Conservation (phyloP, 2,113 vertebrate genomes). For the Pachyramphus minor region DNA sequence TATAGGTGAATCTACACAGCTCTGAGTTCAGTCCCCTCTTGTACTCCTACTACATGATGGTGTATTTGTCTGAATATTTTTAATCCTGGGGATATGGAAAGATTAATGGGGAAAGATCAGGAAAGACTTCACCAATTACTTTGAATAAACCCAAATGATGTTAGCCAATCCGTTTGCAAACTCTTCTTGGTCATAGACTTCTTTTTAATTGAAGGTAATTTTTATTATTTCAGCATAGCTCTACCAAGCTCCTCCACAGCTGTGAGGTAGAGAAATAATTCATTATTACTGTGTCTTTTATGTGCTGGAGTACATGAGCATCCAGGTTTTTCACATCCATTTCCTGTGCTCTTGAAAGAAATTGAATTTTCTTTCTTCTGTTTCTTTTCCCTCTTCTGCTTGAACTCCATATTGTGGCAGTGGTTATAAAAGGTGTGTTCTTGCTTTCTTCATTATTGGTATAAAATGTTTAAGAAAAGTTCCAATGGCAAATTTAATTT, state of each 20-base stretch:
- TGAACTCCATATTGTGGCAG: neutral
- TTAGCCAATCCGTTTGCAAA: neutral
- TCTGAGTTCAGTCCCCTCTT: neutral
- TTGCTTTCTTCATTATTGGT: neutral
- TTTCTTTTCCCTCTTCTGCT: neutral
- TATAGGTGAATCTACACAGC: neutral
- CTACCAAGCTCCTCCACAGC: neutral
- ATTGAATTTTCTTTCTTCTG: neutral
- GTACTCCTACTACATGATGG: neutral
- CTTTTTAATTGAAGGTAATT: neutral
- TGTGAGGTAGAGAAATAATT: neutral
- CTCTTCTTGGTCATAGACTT: neutral
- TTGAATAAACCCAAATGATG: neutral
- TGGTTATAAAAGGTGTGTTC: neutral
- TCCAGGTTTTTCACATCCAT: neutral
- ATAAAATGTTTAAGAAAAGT: neutral
- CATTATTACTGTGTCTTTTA: neutral
- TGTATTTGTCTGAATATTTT: neutral
- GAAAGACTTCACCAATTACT: neutral
- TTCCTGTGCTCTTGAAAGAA: neutral
- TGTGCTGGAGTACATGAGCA: neutral
- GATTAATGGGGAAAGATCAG: neutral
- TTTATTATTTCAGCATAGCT: neutral
- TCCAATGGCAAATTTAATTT: neutral
- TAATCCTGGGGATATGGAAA: neutral